These are phyloP conservation scores for Gobionotothen gibberifrons DNA, from an alignment of 2,797 vertebrate genomes.

Conservation along the genomic window DNA sequence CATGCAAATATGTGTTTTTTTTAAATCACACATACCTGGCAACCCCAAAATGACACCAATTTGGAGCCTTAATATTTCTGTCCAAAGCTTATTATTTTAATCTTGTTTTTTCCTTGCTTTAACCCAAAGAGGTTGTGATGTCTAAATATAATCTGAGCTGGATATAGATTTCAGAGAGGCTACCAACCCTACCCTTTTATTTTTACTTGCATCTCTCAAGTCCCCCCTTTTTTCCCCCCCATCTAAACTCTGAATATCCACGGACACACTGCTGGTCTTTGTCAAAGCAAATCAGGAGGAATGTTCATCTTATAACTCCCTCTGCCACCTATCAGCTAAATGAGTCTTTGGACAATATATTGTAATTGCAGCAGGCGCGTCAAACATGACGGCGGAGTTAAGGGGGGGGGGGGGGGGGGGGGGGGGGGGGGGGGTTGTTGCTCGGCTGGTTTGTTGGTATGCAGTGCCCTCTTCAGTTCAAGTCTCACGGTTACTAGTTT, in stretches of 20 bases:
- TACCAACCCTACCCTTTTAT: background rate
- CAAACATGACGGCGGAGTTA: slow-evolving; percentile 59
- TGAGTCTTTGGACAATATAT: slow-evolving; percentile 80
- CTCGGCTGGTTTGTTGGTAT: slow-evolving; percentile 47
- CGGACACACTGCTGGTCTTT: slow-evolving; percentile 27
- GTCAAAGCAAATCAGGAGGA: slow-evolving; percentile 56
- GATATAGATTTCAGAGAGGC: slow-evolving; percentile 17
- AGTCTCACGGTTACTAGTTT: slow-evolving; percentile 3
- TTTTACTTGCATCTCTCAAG: background rate
- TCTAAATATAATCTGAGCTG: slow-evolving; percentile 29
- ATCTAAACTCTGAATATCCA: slow-evolving; percentile 15
- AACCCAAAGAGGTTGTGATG: slow-evolving; percentile 6
- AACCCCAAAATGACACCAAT: slow-evolving; percentile 23
- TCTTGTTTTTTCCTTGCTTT: slow-evolving; percentile 2
- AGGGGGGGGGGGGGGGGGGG: background rate
- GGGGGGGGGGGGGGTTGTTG: background rate
- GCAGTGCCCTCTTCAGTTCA: slow-evolving; percentile 18
- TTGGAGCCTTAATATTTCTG: background rate
- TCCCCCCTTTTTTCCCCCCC: background rate
- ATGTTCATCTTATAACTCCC: slow-evolving; percentile 70
- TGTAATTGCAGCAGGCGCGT: slow-evolving; percentile 78
- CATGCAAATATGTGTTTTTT: background rate
- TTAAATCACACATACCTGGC: slow-evolving; percentile 12
- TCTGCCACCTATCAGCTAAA: slow-evolving; percentile 67
- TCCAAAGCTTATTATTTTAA: slow-evolving; percentile 1